Evolutionary conservation across 2,888 invertebrate species (phyloP).

Genomic region (Epirrhoe tristata): DNA sequence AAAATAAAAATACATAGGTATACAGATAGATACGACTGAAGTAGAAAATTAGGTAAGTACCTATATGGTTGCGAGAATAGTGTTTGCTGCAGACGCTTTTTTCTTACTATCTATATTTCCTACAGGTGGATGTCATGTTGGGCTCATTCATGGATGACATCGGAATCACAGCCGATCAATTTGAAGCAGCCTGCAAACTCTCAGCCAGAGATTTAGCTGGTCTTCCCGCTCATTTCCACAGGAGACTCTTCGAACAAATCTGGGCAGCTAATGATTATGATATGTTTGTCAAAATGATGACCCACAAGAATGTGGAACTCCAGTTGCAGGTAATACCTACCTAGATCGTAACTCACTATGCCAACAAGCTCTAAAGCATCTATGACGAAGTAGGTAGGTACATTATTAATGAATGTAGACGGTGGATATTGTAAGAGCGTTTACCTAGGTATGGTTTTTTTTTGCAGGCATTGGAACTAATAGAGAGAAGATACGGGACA

Average conservation of each 20-base stretch:
- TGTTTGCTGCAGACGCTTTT: not conserved
- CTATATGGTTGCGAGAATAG: not conserved
- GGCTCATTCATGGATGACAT: slow-evolving; percentile 97
- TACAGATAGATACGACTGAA: too few species aligned
- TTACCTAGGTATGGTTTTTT: too few species aligned
- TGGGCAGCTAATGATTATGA: slow-evolving; percentile 97
- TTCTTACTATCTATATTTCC: not conserved
- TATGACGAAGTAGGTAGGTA: too few species aligned
- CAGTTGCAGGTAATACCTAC: slow-evolving; percentile 86
- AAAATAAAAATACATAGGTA: too few species aligned
- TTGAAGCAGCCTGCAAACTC: slow-evolving; percentile 90
- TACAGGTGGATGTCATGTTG: slow-evolving; percentile 92
- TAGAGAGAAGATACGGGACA: slow-evolving; percentile 90
- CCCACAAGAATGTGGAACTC: slow-evolving; percentile 95
- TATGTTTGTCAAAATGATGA: slow-evolving; percentile 97
- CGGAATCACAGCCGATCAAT: slow-evolving; percentile 94
- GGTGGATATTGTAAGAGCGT: too few species aligned
- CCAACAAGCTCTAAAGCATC: too few species aligned
- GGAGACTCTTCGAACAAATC: slow-evolving; percentile 89
- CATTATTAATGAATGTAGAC: too few species aligned
- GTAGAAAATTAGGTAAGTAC: not conserved
- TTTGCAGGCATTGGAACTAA: slow-evolving; percentile 91
- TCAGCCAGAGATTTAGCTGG: slow-evolving; percentile 78
- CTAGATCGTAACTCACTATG: too few species aligned
- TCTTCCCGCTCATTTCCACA: slow-evolving; percentile 86